phyloP scores from a whole-genome alignment of 2,797 vertebrate species.

The Lates japonicus region DNA sequence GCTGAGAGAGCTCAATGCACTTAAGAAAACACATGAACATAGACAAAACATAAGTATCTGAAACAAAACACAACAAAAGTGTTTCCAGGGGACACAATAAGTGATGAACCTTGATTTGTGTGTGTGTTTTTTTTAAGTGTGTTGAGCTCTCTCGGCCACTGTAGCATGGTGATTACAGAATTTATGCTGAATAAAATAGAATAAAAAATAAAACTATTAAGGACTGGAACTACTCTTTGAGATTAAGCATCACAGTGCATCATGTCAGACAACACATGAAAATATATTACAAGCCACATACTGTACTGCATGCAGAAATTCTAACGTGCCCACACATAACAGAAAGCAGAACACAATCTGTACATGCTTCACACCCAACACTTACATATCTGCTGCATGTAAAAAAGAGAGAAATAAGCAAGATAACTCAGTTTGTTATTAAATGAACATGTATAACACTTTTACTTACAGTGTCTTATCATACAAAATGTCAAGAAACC shows the following conservation, averaged over 20 bases:
- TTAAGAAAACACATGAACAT: no score
- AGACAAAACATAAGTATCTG: no score
- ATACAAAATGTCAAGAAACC: not conserved
- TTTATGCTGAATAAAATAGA: not conserved
- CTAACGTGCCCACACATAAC: not conserved
- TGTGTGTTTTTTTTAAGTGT: no score
- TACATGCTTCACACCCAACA: conserved; percentile 35
- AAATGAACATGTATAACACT: conserved; percentile 1
- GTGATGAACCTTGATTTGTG: no score
- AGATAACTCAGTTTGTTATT: conserved; percentile 27
- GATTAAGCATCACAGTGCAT: not conserved
- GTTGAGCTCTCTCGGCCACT: no score
- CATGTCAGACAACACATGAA: conserved; percentile 10
- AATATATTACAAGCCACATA: not conserved
- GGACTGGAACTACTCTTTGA: not conserved
- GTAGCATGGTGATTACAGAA: not conserved
- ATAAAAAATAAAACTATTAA: not conserved
- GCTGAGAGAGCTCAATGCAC: no score
- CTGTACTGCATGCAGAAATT: conserved; percentile 16
- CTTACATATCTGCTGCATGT: conserved; percentile 78
- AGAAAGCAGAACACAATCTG: conserved; percentile 10
- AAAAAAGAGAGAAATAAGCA: conserved; percentile 55
- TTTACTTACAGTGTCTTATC: not conserved
- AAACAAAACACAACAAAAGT: no score
- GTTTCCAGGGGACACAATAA: no score